phyloP scores from a whole-genome alignment of 1,140 invertebrate species.

The Pseudomyrmex dendroicus region DNA sequence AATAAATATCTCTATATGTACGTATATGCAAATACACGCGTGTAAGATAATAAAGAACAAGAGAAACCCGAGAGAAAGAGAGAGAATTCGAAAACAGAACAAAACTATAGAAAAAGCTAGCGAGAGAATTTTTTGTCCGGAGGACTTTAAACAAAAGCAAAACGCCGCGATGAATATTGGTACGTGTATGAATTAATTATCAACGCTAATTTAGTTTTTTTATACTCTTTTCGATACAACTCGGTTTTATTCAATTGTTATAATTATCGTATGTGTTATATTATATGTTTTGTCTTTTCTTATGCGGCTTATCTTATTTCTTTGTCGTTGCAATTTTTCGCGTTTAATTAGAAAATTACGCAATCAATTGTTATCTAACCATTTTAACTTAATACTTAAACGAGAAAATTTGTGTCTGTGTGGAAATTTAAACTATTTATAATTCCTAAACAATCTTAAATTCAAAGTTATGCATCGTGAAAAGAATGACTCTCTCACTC shows the following conservation, averaged over 20 bases:
- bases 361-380: neutral
- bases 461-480: conserved; percentile 19
- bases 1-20: neutral
- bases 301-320: neutral
- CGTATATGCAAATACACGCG: neutral
- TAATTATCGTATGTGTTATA: neutral
- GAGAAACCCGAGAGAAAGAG: neutral
- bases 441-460: conserved; percentile 34
- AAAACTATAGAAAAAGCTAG: conserved; percentile 2
- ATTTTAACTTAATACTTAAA: neutral
- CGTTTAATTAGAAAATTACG: neutral
- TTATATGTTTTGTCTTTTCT: neutral
- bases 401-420: neutral
- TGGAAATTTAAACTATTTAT: conserved; percentile 45
- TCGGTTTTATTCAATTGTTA: neutral
- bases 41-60: neutral
- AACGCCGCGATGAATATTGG: neutral
- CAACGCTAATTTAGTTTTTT: conserved; percentile 17
- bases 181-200: conserved; percentile 29
- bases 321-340: neutral
- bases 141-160: neutral
- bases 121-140: conserved; percentile 4
- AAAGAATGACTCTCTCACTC: neutral
- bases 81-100: neutral
- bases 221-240: neutral